Percentiles rank a stretch among this genome's conserved stretches.
Conservation (phyloP, 2,113 vertebrate species). For the Psammodynastes pulverulentus region DNA sequence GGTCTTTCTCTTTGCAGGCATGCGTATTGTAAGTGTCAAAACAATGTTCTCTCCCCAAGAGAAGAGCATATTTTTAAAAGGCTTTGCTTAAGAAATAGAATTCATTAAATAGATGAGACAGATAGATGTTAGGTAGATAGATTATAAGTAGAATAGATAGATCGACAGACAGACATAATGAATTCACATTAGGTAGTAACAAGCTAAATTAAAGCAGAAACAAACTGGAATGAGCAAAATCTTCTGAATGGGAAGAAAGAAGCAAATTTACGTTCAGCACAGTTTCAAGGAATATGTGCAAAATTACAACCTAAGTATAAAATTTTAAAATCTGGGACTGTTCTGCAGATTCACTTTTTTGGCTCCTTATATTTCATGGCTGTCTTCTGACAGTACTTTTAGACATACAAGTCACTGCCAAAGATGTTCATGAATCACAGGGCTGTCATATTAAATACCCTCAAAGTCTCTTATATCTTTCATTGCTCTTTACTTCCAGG, state of each 20-base stretch:
- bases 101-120: background rate
- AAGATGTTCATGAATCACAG: background rate
- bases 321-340: background rate
- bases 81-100: background rate
- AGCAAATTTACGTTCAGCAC: background rate
- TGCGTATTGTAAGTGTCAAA: background rate
- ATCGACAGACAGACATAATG: background rate
- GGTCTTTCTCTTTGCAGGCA: background rate
- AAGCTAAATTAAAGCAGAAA: background rate
- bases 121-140: no score
- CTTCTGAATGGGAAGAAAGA: background rate
- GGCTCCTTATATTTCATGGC: background rate
- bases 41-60: background rate
- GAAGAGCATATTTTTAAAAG: background rate
- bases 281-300: background rate
- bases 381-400: background rate
- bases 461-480: background rate
- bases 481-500: constrained; percentile 8
- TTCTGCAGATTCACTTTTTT: background rate
- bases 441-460: background rate
- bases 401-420: background rate
- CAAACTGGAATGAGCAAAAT: background rate
- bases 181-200: background rate
- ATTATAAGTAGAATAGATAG: no score
- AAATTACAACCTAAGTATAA: background rate